A percentile compares a stretch with the other conserved stretches of the same genome.
phyloP scores from a whole-genome alignment of 2,888 invertebrate genomes.

The Meghimatium bilineatum region DNA sequence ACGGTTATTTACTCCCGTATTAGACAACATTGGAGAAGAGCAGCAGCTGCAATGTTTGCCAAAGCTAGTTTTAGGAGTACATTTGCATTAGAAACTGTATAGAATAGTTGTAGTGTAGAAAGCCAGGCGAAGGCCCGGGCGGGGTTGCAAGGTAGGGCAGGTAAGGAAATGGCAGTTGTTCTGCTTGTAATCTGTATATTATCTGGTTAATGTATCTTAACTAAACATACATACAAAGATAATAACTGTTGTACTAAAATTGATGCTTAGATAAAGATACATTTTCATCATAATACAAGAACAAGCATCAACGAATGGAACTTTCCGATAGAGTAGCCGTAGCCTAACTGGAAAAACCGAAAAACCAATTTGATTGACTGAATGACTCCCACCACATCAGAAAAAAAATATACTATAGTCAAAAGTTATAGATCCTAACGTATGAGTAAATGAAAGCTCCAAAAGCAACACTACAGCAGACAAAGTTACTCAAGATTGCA shows the following conservation, averaged over 20 bases:
- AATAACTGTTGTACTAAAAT: background rate
- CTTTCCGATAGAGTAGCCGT: too few relatives aligned
- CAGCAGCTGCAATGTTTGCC: constrained; percentile 8
- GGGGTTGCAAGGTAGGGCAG: constrained; percentile 25
- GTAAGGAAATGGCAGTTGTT: background rate
- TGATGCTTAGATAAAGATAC: background rate
- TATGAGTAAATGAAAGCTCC: too few relatives aligned
- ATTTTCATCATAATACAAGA: background rate
- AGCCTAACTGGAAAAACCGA: too few relatives aligned
- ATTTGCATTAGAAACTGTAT: constrained; percentile 11
- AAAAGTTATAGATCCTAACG: too few relatives aligned
- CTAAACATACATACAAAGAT: background rate
- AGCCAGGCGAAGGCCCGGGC: constrained; percentile 2
- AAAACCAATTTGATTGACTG: too few relatives aligned
- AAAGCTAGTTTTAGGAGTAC: background rate
- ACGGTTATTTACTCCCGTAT: background rate
- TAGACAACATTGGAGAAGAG: background rate
- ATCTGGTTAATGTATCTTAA: background rate
- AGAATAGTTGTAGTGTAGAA: background rate
- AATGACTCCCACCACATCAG: too few relatives aligned
- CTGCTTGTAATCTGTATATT: too few relatives aligned
- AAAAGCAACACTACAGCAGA: too few relatives aligned
- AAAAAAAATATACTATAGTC: too few relatives aligned
- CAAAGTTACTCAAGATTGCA: too few relatives aligned
- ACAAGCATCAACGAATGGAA: background rate